Percentiles rank a stretch among this genome's conserved stretches.
Conservation (phyloP, 2,113 vertebrate genomes). For the Pipra filicauda region DNA sequence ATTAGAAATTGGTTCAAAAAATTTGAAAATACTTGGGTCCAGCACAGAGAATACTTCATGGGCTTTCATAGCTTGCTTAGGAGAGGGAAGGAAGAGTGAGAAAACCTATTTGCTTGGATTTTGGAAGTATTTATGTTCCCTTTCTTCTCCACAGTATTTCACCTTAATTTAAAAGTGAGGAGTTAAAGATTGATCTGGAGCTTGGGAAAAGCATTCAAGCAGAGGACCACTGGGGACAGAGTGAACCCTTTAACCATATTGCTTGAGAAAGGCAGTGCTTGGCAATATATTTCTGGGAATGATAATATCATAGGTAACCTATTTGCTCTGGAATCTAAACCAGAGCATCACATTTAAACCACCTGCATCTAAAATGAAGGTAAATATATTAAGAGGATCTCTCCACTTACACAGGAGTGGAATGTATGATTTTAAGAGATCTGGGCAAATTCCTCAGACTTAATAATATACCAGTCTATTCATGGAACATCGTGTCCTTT, state of each 20-base stretch:
- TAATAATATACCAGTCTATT: background rate
- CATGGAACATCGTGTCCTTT: background rate
- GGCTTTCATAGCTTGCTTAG: background rate
- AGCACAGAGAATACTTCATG: background rate
- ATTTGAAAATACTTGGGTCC: background rate
- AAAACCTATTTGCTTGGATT: background rate
- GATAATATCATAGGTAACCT: slow-evolving; percentile 33
- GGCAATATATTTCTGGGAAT: background rate
- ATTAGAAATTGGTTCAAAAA: background rate
- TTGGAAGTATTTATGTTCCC: background rate
- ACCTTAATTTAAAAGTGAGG: background rate
- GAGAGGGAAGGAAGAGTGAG: background rate
- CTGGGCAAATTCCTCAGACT: background rate
- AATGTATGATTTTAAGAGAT: background rate
- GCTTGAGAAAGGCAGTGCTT: background rate
- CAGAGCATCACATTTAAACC: background rate
- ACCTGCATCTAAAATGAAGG: background rate
- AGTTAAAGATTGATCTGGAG: slow-evolving; percentile 61
- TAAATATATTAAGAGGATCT: background rate
- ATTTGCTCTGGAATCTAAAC: slow-evolving; percentile 30
- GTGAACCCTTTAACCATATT: background rate
- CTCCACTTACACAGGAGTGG: background rate
- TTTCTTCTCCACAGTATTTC: background rate
- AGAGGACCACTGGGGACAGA: background rate
- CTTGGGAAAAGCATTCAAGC: slow-evolving; percentile 65